A percentile compares a stretch with the other conserved stretches of the same genome.
phyloP scores from a whole-genome alignment of 2,797 vertebrate species.

The Schizopygopsis malacanthus region DNA sequence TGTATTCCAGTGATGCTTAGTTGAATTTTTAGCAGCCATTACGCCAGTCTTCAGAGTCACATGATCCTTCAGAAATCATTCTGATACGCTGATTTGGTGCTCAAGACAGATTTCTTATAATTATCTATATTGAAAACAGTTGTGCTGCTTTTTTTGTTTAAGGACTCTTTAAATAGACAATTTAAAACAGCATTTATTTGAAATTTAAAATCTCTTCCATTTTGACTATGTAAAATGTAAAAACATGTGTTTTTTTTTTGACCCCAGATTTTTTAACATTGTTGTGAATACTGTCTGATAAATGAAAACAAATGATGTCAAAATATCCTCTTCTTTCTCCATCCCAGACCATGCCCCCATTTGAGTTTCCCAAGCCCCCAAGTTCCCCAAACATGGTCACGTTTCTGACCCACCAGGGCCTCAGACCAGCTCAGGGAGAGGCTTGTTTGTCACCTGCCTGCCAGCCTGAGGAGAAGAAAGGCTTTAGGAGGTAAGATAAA shows the following conservation, averaged over 20 bases:
- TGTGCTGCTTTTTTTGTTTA: background rate
- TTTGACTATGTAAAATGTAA: too few species aligned
- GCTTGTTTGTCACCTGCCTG: conserved; percentile 77
- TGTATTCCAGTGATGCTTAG: background rate
- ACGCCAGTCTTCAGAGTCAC: background rate
- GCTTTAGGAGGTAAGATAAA: conserved; percentile 75
- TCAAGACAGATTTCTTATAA: background rate
- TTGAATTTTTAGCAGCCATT: background rate
- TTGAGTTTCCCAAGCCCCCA: conserved; percentile 91
- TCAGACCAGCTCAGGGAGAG: conserved; percentile 88
- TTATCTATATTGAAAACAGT: background rate
- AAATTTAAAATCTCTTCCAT: background rate
- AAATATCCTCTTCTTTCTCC: conserved; percentile 8
- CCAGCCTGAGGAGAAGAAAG: conserved; percentile 78
- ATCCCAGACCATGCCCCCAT: conserved; percentile 84
- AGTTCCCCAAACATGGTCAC: conserved; percentile 92
- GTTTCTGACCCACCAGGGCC: conserved; percentile 89
- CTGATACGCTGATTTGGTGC: too few species aligned
- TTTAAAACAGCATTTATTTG: background rate
- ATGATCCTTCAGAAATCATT: background rate
- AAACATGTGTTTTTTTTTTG: too few species aligned
- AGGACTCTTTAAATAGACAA: background rate
- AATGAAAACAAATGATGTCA: background rate
- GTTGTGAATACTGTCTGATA: background rate
- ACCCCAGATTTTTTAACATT: background rate